Base-by-base conservation (phyloP, 2,888 invertebrate genomes). In the Achlya flavicornis region DNA sequence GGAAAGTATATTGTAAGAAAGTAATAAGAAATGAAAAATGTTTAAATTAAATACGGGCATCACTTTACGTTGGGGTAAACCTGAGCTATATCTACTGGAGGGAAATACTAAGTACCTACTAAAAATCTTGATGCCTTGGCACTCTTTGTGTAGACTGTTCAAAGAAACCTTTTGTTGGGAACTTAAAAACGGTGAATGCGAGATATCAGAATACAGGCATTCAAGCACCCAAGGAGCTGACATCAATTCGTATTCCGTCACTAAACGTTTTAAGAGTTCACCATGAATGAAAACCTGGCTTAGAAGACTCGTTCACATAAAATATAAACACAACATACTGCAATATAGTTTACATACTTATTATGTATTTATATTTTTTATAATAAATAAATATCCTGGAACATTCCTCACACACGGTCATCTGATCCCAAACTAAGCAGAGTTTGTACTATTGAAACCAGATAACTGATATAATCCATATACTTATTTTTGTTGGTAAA, bases 171-270 rank as follows among this genome's bases (percentile, higher is more conserved):
- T 73, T 71, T 74, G 61, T 71, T 57, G 59, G 60, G 53, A 48
- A 68, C 62, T 64, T 19, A 26, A 53, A 63, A 70, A 63, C 57
- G 59, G 58, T 61, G 63, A 69, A 66, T 64, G 57, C 58, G 57
- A 66, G 41, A 38, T 69, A 66, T 70, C 64, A 64, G 61, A 74
- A 69, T 66, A 65, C 62, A 64, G 46, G 41, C 64, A 70, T 68
- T 69, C 67, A n/a, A n/a, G n/a, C n/a, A 72, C 35, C 67, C 16
- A 59, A 66, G 61, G 62, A 57, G 35, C 64, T 67, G 67, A 66
- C 69, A 63, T 72, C 73, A 71, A 66, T 69, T 71, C 73, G 66
- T 72, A 75, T 67, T 70, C 67, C 67, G 70, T 70, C 66, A 69
- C 66, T 72, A 65, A 72, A 67, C 60, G 33, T 60, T 62, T 66